Percentiles rank a stretch among this genome's conserved stretches.
Conservation (phyloP, 2,113 vertebrate species). For the Sigmodon hispidus region DNA sequence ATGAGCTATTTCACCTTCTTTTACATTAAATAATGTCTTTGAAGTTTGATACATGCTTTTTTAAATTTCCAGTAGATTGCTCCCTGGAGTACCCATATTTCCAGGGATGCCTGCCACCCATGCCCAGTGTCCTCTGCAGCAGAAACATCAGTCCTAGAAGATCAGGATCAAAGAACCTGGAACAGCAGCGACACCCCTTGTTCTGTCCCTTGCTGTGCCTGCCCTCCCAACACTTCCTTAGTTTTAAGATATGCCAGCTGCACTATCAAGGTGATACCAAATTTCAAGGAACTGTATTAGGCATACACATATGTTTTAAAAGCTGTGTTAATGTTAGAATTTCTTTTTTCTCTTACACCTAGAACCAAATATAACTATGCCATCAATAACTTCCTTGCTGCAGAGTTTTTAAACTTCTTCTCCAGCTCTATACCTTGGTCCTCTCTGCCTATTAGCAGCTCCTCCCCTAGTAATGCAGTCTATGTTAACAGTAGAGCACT, state of each 20-base stretch:
- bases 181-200: neutral
- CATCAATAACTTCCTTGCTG: neutral
- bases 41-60: neutral
- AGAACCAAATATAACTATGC: conserved; percentile 9
- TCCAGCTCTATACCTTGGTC: neutral
- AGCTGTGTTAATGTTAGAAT: neutral
- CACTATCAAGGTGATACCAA: neutral
- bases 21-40: neutral
- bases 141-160: too few species aligned
- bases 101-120: neutral
- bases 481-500: neutral
- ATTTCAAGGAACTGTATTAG: neutral
- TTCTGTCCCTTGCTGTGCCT: neutral
- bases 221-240: neutral
- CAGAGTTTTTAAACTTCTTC: neutral
- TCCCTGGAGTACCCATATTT: neutral
- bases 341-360: neutral
- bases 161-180: neutral
- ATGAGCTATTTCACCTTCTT: neutral
- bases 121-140: neutral
- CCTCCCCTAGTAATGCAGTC: neutral
- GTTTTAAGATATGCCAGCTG: neutral
- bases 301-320: neutral
- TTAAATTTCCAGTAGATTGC: neutral
- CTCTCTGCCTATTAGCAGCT: neutral